Base-by-base conservation (phyloP, 2,113 vertebrate species). In the Centropristis striata region DNA sequence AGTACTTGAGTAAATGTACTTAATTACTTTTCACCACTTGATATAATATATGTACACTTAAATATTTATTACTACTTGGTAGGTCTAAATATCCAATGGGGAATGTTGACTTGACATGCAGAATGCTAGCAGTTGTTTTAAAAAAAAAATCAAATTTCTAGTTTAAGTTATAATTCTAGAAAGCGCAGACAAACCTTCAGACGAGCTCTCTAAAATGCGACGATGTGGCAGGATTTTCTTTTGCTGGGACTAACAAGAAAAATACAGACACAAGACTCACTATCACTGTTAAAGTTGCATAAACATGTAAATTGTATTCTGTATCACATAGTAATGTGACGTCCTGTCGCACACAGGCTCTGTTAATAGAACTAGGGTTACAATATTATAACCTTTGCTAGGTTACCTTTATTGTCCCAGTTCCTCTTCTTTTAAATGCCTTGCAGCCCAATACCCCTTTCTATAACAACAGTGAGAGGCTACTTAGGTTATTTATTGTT, bases 161-260 rank as follows among this genome's bases (percentile, higher is more conserved):
- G 16, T 53, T 80, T 21, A 27, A 39, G 32, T 39, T 11, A 16
- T 3, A 49, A 18, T 7, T 8, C 1, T 53, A 27, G 16, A 51
- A 74, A 28, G 8, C n/a, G 32, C 32, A 47, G 32, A 71, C 47
- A 47, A 75, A 86, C 77, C 73, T 67, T 71, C 49, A 67, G 58
- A 67, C 6, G 13, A 7, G 14, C 44, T 60, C 9, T 66, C 21
- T 4, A 50, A 50, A 1, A n/a, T 50, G 32, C 1, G 0, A 18
- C 14, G 1, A 7, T 12, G 21, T 28, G 32, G 28, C 10, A 0
- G 12, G 8, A 13, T 46, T 69, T 58, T 76, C 46, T 27, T 66
- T 46, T 65, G 23, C 47, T 60, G 25, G 42, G 8, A 70, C 25
- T 25, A 42, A 6, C 41, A 42, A 39, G 71, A 57, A 36, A 3